Conservation (phyloP, 2,888 invertebrate species). For the Neocrepidodera transversa region DNA sequence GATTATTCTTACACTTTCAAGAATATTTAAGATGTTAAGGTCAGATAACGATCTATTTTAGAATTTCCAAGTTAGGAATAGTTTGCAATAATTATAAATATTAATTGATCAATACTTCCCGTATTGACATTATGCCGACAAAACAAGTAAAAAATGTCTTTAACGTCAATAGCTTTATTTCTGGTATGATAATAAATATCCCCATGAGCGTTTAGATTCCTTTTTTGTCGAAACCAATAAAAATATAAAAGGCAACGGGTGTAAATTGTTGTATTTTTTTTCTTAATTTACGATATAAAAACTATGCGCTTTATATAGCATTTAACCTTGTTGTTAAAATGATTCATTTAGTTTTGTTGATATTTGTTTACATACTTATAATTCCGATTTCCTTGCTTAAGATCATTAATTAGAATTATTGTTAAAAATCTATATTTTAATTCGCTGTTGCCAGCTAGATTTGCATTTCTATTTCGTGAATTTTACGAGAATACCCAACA, state of each 20-base stretch:
- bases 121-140: too few relatives aligned
- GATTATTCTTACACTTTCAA: too few relatives aligned
- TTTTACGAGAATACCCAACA: too few relatives aligned
- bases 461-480: too few relatives aligned
- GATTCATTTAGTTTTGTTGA: slow-evolving; percentile 15
- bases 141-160: background rate
- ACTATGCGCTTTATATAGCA: slow-evolving; percentile 19
- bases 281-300: slow-evolving; percentile 20
- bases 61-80: background rate
- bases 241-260: slow-evolving; percentile 26
- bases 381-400: too few relatives aligned
- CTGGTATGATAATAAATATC: background rate
- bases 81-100: background rate
- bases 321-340: slow-evolving; percentile 16
- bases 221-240: slow-evolving; percentile 22
- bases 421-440: too few relatives aligned
- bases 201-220: slow-evolving; percentile 14
- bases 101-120: background rate
- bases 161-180: slow-evolving; percentile 14
- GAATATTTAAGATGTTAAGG: too few relatives aligned
- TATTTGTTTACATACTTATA: too few relatives aligned
- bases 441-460: too few relatives aligned
- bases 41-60: too few relatives aligned
- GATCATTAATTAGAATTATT: too few relatives aligned
- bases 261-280: slow-evolving; percentile 18